Evolutionary conservation across 2,797 vertebrate species (phyloP).

Genomic region (Sebastes iracundus): DNA sequence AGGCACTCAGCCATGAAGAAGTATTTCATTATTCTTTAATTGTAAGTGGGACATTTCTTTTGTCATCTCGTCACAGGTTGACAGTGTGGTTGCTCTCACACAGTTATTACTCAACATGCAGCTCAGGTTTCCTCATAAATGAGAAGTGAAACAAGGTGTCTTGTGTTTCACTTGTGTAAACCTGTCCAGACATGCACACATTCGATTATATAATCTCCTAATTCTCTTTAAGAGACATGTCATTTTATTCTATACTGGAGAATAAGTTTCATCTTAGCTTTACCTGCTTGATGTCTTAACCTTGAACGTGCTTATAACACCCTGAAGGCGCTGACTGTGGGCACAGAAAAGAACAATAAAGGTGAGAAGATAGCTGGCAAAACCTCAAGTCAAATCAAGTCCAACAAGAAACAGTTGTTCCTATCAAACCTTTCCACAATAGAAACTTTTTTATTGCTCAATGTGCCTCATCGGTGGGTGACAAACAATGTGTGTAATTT

Average conservation of each 20-base stretch:
- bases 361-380: not conserved
- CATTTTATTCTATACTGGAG: not conserved
- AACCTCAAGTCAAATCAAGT: slow-evolving; percentile 42
- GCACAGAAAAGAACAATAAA: not conserved
- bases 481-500: not conserved
- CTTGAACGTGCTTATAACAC: not conserved
- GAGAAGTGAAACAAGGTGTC: not conserved
- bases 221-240: not conserved
- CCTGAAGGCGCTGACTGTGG: not conserved
- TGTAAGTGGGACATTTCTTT: not conserved
- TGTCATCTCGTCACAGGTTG: not conserved
- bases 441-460: slow-evolving; percentile 17
- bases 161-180: not conserved
- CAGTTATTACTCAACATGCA: not conserved
- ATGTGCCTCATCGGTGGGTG: not conserved
- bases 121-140: not conserved
- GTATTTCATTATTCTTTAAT: not conserved
- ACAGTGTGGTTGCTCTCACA: not conserved
- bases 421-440: not conserved
- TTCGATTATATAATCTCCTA: not conserved
- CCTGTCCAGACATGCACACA: slow-evolving; percentile 3
- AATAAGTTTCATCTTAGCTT: not conserved
- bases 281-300: not conserved
- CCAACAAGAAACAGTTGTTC: slow-evolving; percentile 9
- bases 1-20: not conserved